Percentiles rank a stretch among this genome's conserved stretches.
These are phyloP conservation scores for Synanthedon formicaeformis DNA, from an alignment of 2,888 invertebrate genomes.

Conservation along the genomic window DNA sequence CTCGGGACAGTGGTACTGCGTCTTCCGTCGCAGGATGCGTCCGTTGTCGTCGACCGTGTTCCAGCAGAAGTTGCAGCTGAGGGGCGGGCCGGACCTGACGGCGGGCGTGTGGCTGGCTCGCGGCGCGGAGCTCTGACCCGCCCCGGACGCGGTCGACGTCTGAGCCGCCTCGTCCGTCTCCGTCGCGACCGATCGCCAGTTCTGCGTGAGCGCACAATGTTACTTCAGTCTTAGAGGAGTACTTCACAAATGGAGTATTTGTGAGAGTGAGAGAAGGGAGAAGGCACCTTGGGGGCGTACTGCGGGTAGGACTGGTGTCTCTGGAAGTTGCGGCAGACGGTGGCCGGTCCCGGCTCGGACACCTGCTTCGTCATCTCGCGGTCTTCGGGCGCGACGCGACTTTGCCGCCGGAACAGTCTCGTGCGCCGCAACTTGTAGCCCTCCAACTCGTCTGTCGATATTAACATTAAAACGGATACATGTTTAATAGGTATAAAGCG, in stretches of 20 bases:
- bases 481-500: too few species aligned
- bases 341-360: conserved; percentile 36
- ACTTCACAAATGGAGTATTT: too few species aligned
- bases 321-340: conserved; percentile 22
- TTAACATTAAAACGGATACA: too few species aligned
- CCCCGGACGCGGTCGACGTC: conserved; percentile 19
- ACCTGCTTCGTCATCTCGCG: conserved; percentile 33
- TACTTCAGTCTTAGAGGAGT: too few species aligned
- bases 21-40: conserved; percentile 84
- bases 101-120: conserved; percentile 87
- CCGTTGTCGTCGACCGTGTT: conserved; percentile 88
- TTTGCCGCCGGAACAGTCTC: conserved; percentile 44
- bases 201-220: conserved; percentile 9
- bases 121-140: conserved; percentile 15
- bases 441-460: too few species aligned
- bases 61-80: conserved; percentile 92
- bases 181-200: conserved; percentile 18
- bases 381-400: conserved; percentile 36
- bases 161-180: conserved; percentile 28
- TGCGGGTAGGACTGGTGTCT: conserved; percentile 58
- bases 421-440: conserved; percentile 14
- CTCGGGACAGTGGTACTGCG: conserved; percentile 91
- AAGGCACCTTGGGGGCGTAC: conserved; percentile 11
- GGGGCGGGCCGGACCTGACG: conserved; percentile 83
- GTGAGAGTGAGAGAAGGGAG: too few species aligned